Conservation (phyloP, 1,140 invertebrate species). For the Littorina saxatilis region DNA sequence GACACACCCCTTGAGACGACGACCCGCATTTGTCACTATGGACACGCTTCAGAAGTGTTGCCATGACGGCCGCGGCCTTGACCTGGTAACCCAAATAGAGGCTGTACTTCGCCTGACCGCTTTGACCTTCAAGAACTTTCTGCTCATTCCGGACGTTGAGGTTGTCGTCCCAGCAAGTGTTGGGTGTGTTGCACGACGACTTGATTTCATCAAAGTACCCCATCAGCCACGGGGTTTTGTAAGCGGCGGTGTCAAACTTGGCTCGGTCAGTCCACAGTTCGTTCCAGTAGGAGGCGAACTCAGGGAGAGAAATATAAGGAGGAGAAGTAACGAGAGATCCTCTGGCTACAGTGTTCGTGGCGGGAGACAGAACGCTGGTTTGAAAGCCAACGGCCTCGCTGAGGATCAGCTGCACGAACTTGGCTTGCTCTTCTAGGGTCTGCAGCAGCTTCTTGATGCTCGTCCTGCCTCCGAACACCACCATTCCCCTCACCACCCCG, state of each 20-base stretch:
- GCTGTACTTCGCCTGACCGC: neutral
- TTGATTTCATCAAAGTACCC: neutral
- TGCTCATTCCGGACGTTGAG: neutral
- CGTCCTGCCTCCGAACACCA: neutral
- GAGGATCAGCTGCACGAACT: slow-evolving; percentile 20
- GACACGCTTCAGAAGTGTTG: neutral
- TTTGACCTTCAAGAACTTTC: neutral
- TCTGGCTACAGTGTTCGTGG: neutral
- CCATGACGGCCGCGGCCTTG: slow-evolving; percentile 24
- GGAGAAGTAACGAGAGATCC: slow-evolving; percentile 8
- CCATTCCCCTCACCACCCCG: neutral
- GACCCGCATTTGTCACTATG: neutral
- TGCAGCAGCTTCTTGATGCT: neutral
- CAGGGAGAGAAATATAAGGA: neutral
- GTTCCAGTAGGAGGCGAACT: slow-evolving; percentile 5
- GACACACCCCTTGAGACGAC: neutral
- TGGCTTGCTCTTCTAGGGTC: neutral
- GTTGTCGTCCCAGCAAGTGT: neutral
- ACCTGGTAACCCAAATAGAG: slow-evolving; percentile 2
- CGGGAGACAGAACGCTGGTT: neutral
- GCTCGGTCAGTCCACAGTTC: slow-evolving; percentile 4
- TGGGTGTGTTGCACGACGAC: neutral
- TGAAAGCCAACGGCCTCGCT: slow-evolving; percentile 13
- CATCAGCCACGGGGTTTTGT: neutral
- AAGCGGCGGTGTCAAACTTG: neutral